A percentile compares a stretch with the other conserved stretches of the same genome.
phyloP scores from a whole-genome alignment of 2,797 vertebrate species.

The Paramormyrops hopkinsi region DNA sequence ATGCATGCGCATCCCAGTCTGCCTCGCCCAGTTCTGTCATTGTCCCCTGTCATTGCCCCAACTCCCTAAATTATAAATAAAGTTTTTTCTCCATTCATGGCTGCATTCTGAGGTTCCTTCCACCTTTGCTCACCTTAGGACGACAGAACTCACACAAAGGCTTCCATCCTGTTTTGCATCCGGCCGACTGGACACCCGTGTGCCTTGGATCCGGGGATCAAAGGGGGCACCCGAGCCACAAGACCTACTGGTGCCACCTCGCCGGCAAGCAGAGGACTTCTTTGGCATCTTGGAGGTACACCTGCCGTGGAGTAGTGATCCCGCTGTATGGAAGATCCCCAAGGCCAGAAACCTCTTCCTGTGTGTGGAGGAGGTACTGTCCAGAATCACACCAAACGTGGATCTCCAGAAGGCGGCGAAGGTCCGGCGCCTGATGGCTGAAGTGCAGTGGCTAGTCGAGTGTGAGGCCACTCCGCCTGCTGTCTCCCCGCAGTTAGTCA shows the following conservation, averaged over 20 bases:
- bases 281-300: not conserved
- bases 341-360: not conserved
- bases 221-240: not conserved
- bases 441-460: not conserved
- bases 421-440: not conserved
- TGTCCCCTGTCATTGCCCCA: not conserved
- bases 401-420: not conserved
- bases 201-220: not conserved
- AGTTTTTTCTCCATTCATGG: not conserved
- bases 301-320: not conserved
- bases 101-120: not conserved
- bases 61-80: not conserved
- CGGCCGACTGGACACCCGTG: not conserved
- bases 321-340: not conserved
- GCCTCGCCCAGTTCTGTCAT: not conserved
- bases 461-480: not conserved
- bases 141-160: not conserved
- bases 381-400: not conserved
- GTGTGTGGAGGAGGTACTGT: not conserved
- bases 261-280: not conserved
- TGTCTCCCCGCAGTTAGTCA: not conserved
- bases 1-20: not conserved
- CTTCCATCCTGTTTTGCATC: not conserved
- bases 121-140: not conserved
- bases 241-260: not conserved